Conservation (phyloP, 2,797 vertebrate species). For the Lagocephalus sceleratus region DNA sequence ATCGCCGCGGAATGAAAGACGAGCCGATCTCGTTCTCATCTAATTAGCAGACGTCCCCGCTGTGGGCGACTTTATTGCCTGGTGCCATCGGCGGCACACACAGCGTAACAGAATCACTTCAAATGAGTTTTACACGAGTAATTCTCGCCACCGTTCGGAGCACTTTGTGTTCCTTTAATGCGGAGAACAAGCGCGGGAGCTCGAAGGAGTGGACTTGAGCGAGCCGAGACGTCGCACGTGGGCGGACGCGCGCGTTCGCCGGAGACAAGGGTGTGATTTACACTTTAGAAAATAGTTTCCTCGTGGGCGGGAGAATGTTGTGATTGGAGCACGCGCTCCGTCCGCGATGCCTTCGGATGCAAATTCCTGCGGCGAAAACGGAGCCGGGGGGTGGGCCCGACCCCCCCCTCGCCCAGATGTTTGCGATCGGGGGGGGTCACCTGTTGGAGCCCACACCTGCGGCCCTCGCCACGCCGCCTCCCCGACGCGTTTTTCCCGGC, state of each 20-base stretch:
- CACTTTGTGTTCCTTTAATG: constrained; percentile 5
- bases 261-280: constrained; percentile 4
- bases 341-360: not conserved
- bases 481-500: too few species aligned
- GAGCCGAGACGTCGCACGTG: not conserved
- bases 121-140: constrained; percentile 42
- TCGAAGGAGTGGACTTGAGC: constrained; percentile 8
- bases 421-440: too few species aligned
- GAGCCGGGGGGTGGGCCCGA: not conserved
- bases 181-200: constrained; percentile 16
- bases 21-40: constrained; percentile 42
- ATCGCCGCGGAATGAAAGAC: constrained; percentile 48
- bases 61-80: constrained; percentile 49
- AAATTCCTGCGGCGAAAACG: not conserved
- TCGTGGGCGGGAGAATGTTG: constrained; percentile 1
- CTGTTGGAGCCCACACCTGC: too few species aligned
- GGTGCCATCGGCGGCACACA: constrained; percentile 5
- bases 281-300: constrained; percentile 3
- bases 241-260: constrained; percentile 19
- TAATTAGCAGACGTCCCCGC: constrained; percentile 47
- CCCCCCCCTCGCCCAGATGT: not conserved
- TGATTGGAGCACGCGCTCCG: not conserved
- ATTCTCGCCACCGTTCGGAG: constrained; percentile 6
- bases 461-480: too few species aligned
- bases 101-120: constrained; percentile 12